Evolutionary conservation across 2,797 vertebrate species (phyloP), one percentile per base, ranked within the genome.

Genomic region (Atherinosoma microstoma): DNA sequence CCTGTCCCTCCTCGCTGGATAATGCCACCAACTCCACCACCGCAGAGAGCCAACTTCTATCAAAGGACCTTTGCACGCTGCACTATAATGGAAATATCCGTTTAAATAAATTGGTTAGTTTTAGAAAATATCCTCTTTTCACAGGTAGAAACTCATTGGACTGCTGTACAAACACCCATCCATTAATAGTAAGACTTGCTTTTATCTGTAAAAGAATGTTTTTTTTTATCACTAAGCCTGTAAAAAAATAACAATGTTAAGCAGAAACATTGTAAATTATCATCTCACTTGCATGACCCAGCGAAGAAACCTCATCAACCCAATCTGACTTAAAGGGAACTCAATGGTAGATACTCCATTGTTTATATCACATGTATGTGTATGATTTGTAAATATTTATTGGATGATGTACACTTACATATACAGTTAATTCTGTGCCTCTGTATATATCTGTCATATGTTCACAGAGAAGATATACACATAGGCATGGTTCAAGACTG

Each of bases 61-160:
- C 91, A 93, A 85, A 90, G 92, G 83, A 91, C 92, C 16, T 92
- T 94, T 81, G 92, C 92, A 84, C 91, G 90, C 36, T 94, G 93
- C 89, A 94, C 93, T 67, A 90, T 94, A 76, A 94, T 94, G 93
- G 93, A 93, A 88, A 93, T 94, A 90, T 92, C 93, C 58, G 93
- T 94, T 85, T 94, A 92, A 87, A 73, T 63, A 74, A 80, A 66
- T 34, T 42, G 27, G 29, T 35, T 22, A 65, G 32, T 22, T 65
- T 6, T 59, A 36, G 58, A 22, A 71, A 67, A 68, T 47, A 1
- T 32, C 22, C 36, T 49, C 51, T 22, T 58, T 49, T 61, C 59
- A 64, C 24, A 63, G 47, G 69, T 45, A 65, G 22, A 57, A 76
- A 61, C 58, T 76, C 40, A 65, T 45, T 60, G 34, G 60, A 74